phyloP scores from a whole-genome alignment of 2,797 vertebrate species.

The Pantherophis vulpinus region DNA sequence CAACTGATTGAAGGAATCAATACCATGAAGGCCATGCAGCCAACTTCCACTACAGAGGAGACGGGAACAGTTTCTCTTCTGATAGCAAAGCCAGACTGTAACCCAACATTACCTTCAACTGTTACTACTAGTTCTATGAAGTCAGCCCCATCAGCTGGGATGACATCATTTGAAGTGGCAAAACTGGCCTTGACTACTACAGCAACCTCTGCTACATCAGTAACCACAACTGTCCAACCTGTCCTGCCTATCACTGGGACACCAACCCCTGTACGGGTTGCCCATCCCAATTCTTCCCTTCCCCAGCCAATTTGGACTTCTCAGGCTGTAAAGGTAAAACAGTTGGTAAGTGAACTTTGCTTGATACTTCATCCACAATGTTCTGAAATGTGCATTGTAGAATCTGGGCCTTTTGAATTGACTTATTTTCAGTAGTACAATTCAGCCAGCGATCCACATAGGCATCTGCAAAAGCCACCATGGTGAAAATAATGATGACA shows the following conservation, averaged over 20 bases:
- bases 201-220: slow-evolving; percentile 12
- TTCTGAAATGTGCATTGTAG: not conserved
- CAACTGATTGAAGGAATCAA: not conserved
- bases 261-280: slow-evolving; percentile 61
- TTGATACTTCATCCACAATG: slow-evolving; percentile 10
- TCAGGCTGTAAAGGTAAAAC: slow-evolving; percentile 68
- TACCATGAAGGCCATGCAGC: slow-evolving; percentile 54
- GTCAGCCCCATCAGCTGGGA: not conserved
- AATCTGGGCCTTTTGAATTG: not conserved
- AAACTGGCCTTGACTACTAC: not conserved
- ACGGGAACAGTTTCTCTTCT: slow-evolving; percentile 44
- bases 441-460: not conserved
- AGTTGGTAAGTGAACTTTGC: slow-evolving; percentile 73
- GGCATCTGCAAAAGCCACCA: not conserved
- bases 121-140: not conserved
- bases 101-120: slow-evolving; percentile 1
- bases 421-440: not conserved
- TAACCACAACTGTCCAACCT: slow-evolving; percentile 49
- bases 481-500: not conserved
- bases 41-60: slow-evolving; percentile 36
- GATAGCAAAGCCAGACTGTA: slow-evolving; percentile 50
- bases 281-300: slow-evolving; percentile 37
- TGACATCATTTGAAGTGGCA: not conserved
- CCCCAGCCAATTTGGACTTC: slow-evolving; percentile 52
- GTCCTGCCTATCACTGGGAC: slow-evolving; percentile 31